A percentile compares a stretch with the other conserved stretches of the same genome.
Conservation (phyloP, 2,113 vertebrate genomes). For the Piaya cayana region DNA sequence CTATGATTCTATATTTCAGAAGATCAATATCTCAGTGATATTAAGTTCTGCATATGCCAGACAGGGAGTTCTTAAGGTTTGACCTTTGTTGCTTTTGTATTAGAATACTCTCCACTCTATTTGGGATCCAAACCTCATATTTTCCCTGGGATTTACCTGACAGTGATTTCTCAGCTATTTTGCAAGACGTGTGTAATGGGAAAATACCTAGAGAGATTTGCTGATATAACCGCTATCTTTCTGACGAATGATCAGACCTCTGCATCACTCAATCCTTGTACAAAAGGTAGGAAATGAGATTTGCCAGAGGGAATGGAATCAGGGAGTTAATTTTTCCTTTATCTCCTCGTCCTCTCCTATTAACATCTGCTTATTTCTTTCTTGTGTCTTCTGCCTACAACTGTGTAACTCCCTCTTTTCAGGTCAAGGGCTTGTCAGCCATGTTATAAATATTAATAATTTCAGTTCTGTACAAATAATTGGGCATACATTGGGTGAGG, state of each 20-base stretch:
- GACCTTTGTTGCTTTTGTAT: background rate
- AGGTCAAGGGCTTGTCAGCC: slow-evolving; percentile 38
- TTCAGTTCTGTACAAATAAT: background rate
- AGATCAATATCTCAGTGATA: background rate
- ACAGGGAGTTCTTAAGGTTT: background rate
- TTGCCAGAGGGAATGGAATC: background rate
- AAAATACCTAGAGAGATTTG: background rate
- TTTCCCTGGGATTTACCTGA: background rate
- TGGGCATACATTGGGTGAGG: background rate
- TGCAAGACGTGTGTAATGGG: background rate
- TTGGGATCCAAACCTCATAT: background rate
- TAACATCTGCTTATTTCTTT: background rate
- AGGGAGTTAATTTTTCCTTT: slow-evolving; percentile 12
- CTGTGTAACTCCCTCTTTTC: background rate
- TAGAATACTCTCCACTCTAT: rapidly evolving
- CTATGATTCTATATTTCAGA: too few relatives aligned
- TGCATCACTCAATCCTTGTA: background rate
- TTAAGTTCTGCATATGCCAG: background rate
- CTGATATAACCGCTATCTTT: background rate
- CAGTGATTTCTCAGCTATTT: background rate
- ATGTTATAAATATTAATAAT: slow-evolving; percentile 46
- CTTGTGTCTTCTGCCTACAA: background rate
- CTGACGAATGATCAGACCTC: background rate
- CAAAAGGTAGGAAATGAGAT: background rate
- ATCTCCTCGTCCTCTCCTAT: background rate